Evolutionary conservation across 2,797 vertebrate species (phyloP).

Genomic region (Spinibarbus caldwelli): DNA sequence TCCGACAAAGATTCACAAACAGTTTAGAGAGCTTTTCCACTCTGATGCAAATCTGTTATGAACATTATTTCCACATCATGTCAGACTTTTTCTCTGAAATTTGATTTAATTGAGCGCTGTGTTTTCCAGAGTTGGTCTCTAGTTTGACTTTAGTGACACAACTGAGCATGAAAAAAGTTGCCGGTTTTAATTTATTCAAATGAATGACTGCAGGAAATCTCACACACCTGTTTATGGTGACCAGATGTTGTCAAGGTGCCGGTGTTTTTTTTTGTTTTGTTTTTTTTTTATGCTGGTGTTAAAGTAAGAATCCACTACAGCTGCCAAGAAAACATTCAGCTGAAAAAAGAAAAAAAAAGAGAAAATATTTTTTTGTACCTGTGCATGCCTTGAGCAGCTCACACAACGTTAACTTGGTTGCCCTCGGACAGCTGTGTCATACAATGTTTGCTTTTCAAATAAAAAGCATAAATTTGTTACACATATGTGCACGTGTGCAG

Average conservation of each 20-base stretch:
- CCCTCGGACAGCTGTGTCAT: not conserved
- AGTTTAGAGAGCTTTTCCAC: slow-evolving; percentile 34
- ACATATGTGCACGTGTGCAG: too few relatives aligned
- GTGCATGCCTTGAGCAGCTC: not conserved
- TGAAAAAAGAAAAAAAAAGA: not conserved
- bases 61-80: slow-evolving; percentile 48
- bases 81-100: slow-evolving; percentile 32
- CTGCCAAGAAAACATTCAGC: not conserved
- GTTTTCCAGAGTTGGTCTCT: not conserved
- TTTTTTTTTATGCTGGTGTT: not conserved
- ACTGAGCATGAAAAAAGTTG: not conserved
- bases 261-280: not conserved
- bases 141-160: not conserved
- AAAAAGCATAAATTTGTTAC: not conserved
- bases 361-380: not conserved
- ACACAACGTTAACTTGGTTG: not conserved
- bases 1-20: slow-evolving; percentile 22
- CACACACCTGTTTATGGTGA: not conserved
- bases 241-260: not conserved
- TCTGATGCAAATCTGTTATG: slow-evolving; percentile 38
- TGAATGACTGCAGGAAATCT: not conserved
- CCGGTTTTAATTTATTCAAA: not conserved
- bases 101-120: slow-evolving; percentile 52
- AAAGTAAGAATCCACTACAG: not conserved
- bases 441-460: not conserved